Conservation (phyloP, 2,797 vertebrate genomes). For the Sparidentex hasta region DNA sequence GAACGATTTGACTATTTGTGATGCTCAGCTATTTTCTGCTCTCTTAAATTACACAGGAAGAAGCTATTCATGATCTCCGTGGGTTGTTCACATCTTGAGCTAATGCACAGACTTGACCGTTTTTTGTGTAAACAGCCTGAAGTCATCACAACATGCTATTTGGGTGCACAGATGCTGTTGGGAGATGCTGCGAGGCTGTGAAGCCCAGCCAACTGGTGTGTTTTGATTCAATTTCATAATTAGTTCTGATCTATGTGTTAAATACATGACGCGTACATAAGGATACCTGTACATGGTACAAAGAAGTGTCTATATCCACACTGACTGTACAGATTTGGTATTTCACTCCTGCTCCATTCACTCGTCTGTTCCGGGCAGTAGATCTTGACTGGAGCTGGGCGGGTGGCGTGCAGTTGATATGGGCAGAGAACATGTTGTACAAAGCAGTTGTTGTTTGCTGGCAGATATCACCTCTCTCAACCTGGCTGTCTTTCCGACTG, state of each 20-base stretch:
- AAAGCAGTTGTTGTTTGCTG: conserved; percentile 74
- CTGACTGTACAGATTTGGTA: neutral
- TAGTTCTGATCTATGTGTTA: too few species aligned
- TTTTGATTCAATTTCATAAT: conserved; percentile 4
- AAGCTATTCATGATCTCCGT: conserved; percentile 16
- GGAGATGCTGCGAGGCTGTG: conserved; percentile 21
- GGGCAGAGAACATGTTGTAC: conserved; percentile 63
- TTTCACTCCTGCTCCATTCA: conserved; percentile 6
- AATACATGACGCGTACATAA: neutral
- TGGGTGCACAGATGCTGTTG: conserved; percentile 36
- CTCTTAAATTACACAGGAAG: conserved; percentile 14
- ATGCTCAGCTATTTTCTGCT: neutral
- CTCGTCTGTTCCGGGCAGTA: conserved; percentile 5
- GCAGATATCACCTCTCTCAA: conserved; percentile 70
- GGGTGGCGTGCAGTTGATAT: conserved; percentile 33
- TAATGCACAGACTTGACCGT: conserved; percentile 20
- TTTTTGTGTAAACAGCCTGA: conserved; percentile 37
- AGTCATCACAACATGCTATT: conserved; percentile 38
- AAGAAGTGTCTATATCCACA: neutral
- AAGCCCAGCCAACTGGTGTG: conserved; percentile 20
- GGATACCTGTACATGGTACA: neutral
- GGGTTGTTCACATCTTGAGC: conserved; percentile 35
- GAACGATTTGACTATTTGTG: conserved; percentile 6
- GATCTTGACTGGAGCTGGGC: conserved; percentile 39
- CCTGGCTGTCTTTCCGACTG: conserved; percentile 60